Evolutionary conservation across 2,797 vertebrate species (phyloP), one percentile per base, ranked within the genome.

Genomic region (Apodemus agrarius): DNA sequence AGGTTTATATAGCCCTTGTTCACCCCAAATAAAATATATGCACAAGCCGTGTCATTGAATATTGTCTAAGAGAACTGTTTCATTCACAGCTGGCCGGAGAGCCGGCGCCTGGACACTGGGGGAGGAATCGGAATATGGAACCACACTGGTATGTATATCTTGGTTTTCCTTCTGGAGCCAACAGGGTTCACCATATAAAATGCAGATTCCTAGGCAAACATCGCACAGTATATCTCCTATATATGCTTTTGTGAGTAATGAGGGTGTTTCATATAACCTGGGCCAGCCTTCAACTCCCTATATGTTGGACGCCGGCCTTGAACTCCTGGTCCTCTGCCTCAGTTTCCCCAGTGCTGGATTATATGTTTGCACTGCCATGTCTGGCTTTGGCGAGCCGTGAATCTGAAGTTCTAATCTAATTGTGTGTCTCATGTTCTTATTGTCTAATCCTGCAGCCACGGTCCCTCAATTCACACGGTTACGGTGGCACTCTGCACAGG

Each of bases 321-420:
- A 57, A 21, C n/a, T 74, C n/a, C 22, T 72, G 65, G 54, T 72
- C 34, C 13, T 86, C 49, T 72, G 34, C 17, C 69, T 59, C 49
- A 54, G 46, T 54, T 4, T 87, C 46, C 84, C 14, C n/a, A n/a
- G 57, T 61, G 83, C 63, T 69, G 11, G 11, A 69, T 26, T 52
- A 26, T 37, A 69, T 34, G 34, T 13, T 16, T 72, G 21, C 12
- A 87, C 24, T 14, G 52, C n/a, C n/a, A 29, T 26, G 24, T 37
- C 49, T 49, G 19, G 34, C 4, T 72, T 54, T n/a, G 63, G 24
- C 13, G 2, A 54, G 61, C 29, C 4, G 14, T 87, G 79, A 37
- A 57, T 87, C 69, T 96, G 72, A 91, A 81, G 82, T 91, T 91
- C 84, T 83, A 37, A 83, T 57, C 17, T 69, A 75, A 43, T 63